Percentiles rank a stretch among this genome's conserved stretches.
These are phyloP conservation scores for Marcusenius ussheri DNA, from an alignment of 2,113 vertebrate species.

Conservation along the genomic window DNA sequence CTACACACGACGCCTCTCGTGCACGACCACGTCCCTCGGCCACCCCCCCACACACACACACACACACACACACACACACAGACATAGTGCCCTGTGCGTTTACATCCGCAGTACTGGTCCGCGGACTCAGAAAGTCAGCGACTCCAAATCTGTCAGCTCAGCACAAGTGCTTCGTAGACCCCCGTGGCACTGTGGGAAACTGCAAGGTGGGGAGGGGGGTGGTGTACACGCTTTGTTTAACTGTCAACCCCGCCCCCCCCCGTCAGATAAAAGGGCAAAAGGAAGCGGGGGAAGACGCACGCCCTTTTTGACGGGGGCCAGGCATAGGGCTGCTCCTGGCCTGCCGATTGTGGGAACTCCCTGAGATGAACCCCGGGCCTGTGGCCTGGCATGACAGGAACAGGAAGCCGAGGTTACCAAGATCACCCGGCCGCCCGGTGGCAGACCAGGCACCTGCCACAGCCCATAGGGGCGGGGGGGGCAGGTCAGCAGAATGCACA, in stretches of 20 bases:
- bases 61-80: not conserved
- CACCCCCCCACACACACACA: not conserved
- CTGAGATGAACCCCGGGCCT: not conserved
- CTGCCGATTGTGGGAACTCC: not conserved
- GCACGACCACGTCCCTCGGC: not conserved
- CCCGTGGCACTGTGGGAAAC: not conserved
- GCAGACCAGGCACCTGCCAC: not conserved
- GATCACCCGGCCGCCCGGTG: not conserved
- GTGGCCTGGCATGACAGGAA: not conserved
- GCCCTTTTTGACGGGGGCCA: not conserved
- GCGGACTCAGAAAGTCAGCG: too few relatives aligned
- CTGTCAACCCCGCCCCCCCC: not conserved
- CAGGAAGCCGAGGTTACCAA: not conserved
- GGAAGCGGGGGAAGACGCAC: conserved; percentile 6
- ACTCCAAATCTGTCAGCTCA: not conserved
- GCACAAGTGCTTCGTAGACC: not conserved
- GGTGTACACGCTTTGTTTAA: not conserved
- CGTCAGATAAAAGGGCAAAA: conserved; percentile 10
- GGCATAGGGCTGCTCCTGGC: not conserved
- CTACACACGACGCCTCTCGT: not conserved
- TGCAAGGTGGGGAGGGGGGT: not conserved
- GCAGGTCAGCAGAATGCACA: not conserved
- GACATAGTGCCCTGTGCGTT: not conserved
- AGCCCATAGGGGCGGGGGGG: not conserved
- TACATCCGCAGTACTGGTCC: not conserved